These are phyloP conservation scores for Rapana venosa DNA, from an alignment of 2,888 invertebrate genomes.

Conservation along the genomic window DNA sequence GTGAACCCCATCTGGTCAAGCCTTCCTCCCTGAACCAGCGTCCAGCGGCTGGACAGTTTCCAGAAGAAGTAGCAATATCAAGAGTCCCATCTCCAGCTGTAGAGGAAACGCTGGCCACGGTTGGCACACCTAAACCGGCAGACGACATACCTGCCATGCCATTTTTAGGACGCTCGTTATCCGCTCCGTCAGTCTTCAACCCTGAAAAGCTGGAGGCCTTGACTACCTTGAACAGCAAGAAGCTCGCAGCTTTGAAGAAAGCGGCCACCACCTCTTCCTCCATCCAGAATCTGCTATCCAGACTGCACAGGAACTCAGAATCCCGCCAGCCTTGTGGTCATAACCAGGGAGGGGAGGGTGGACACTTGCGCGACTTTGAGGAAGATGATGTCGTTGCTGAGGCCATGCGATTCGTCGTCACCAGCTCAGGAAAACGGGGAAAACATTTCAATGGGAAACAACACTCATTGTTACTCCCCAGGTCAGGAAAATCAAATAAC, in stretches of 20 bases:
- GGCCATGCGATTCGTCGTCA: neutral
- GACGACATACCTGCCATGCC: neutral
- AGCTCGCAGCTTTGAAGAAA: neutral
- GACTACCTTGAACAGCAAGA: neutral
- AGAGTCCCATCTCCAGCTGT: neutral
- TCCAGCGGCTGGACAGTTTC: neutral
- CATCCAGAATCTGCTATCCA: slow-evolving; percentile 7
- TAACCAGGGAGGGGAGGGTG: neutral
- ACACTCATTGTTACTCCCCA: neutral
- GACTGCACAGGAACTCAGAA: neutral
- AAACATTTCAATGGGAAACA: neutral
- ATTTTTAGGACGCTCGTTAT: neutral
- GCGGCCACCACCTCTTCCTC: neutral
- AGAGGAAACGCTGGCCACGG: neutral
- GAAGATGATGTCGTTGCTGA: neutral
- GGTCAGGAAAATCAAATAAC: neutral
- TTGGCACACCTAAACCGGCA: neutral
- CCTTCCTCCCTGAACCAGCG: neutral
- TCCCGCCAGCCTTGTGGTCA: neutral
- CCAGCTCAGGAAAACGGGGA: neutral
- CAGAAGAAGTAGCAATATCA: neutral
- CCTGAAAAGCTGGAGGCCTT: neutral
- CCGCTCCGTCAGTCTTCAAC: neutral
- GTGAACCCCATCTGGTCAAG: neutral
- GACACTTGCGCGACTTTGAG: neutral